Evolutionary conservation across 2,797 vertebrate species (phyloP).

Genomic region (Sebastes nivosus): DNA sequence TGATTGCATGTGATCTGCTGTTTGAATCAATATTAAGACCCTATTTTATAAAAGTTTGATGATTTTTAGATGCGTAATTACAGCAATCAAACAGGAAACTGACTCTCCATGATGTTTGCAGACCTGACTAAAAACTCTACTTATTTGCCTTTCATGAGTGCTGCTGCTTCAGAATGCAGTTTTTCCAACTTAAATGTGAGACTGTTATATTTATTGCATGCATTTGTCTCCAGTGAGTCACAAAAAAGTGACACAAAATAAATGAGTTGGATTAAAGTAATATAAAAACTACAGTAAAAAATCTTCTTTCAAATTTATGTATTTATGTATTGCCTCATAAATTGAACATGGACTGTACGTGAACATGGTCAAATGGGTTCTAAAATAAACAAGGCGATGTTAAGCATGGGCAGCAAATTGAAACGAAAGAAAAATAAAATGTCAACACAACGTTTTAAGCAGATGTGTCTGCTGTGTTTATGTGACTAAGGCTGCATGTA

Average conservation of each 20-base stretch:
- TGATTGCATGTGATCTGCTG: neutral
- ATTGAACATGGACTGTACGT: slow-evolving; percentile 5
- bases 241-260: slow-evolving; percentile 8
- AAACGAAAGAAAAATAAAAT: slow-evolving; percentile 52
- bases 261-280: neutral
- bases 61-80: slow-evolving; percentile 4
- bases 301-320: neutral
- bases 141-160: neutral
- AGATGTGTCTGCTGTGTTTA: slow-evolving; percentile 62
- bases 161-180: neutral
- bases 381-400: slow-evolving; percentile 35
- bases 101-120: slow-evolving; percentile 21
- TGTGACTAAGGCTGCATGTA: slow-evolving; percentile 52
- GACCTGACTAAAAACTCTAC: slow-evolving; percentile 3
- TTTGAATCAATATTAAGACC: neutral
- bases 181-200: neutral
- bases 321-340: slow-evolving; percentile 19
- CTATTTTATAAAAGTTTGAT: neutral
- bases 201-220: neutral
- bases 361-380: slow-evolving; percentile 24
- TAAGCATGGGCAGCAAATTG: slow-evolving; percentile 33
- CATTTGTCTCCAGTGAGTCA: neutral
- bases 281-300: neutral
- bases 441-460: slow-evolving; percentile 55
- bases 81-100: slow-evolving; percentile 44